Evolutionary conservation across 2,113 vertebrate genomes (phyloP).

Genomic region (Hipposideros armiger): DNA sequence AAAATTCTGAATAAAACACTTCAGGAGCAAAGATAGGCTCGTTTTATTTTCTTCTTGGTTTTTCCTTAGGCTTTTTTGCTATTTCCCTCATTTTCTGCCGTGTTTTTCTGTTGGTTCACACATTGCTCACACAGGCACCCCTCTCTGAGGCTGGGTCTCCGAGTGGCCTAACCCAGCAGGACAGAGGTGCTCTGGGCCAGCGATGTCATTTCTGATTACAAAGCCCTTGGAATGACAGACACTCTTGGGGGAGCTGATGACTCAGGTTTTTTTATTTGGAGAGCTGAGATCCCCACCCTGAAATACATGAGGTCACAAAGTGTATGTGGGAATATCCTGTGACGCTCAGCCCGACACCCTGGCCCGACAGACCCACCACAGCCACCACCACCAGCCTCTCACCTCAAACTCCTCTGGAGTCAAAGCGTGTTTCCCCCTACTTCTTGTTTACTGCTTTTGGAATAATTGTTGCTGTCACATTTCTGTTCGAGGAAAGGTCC

Average conservation of each 20-base stretch:
- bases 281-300: neutral
- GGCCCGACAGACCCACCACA: neutral
- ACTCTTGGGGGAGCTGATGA: neutral
- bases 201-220: neutral
- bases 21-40: neutral
- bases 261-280: neutral
- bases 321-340: no score
- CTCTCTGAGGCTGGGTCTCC: neutral
- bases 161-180: neutral
- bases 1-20: neutral
- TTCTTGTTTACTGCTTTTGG: neutral
- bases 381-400: neutral
- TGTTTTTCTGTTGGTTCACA: neutral
- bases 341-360: neutral
- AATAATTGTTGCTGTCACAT: neutral
- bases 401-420: neutral
- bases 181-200: neutral
- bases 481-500: neutral
- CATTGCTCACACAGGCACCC: neutral
- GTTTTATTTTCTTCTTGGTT: neutral
- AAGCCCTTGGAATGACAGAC: neutral
- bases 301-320: neutral
- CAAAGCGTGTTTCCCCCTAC: neutral
- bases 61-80: neutral
- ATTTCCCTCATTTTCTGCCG: neutral